phyloP scores from a whole-genome alignment of 2,888 invertebrate species.

The Agriopis marginaria region DNA sequence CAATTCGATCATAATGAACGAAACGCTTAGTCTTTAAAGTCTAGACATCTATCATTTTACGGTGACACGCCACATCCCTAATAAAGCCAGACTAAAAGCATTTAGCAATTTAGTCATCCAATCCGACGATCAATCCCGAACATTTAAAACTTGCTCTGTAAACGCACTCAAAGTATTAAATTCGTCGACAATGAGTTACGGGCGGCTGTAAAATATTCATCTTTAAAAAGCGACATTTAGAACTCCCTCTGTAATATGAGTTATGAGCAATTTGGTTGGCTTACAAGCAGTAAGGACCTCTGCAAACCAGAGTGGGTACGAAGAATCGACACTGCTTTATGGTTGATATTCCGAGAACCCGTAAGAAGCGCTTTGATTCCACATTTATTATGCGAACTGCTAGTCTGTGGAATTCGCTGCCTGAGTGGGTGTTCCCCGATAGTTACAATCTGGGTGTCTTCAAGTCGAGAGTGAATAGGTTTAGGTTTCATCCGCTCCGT shows the following conservation, averaged over 20 bases:
- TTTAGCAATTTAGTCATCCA: conserved; percentile 54
- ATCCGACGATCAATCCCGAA: conserved; percentile 60
- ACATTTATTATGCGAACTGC: too few species aligned
- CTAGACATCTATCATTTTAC: conserved; percentile 39
- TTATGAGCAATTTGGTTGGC: conserved; percentile 70
- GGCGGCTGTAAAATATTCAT: conserved; percentile 72
- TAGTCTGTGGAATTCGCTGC: too few species aligned
- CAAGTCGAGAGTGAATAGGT: too few species aligned
- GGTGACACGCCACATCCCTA: conserved; percentile 34
- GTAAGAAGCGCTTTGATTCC: too few species aligned
- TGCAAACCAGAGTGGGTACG: too few species aligned
- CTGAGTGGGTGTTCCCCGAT: too few species aligned
- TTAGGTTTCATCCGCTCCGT: too few species aligned
- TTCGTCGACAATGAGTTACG: conserved; percentile 76
- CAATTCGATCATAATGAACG: not conserved
- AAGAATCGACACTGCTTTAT: too few species aligned
- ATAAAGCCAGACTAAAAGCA: conserved; percentile 39
- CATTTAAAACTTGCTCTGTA: conserved; percentile 71
- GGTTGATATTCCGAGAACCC: too few species aligned
- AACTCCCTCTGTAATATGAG: conserved; percentile 80
- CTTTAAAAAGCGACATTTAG: conserved; percentile 78
- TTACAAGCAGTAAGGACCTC: conserved; percentile 20
- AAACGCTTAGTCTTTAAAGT: conserved; percentile 17
- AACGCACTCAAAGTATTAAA: conserved; percentile 82
- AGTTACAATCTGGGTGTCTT: too few species aligned